Evolutionary conservation across 1,140 invertebrate genomes (phyloP), one percentile per base, ranked within the genome.

Genomic region (Drosophila rhopaloa): DNA sequence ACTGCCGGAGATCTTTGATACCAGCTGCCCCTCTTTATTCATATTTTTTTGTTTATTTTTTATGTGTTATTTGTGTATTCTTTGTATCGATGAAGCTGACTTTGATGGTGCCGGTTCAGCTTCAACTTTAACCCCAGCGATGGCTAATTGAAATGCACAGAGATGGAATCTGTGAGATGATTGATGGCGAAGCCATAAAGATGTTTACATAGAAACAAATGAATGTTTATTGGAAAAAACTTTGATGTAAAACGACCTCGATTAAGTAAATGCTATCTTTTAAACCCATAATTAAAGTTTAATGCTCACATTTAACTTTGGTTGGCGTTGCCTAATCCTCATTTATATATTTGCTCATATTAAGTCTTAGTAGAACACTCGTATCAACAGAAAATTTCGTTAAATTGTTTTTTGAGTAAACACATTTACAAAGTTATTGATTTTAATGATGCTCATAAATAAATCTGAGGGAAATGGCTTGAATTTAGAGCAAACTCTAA

Each of bases 81-180:
- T 19, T 65, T 10, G 24, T 51, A 50, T 48, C 16, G 65, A 41
- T 53, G 50, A 41, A 29, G 47, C 27, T 46, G 24, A 35, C 66
- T 67, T 68, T 68, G 66, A 70, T 70, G 62, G 62, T 71, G 68
- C 68, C 68, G 66, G 29, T 57, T 40, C 11, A 29, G 66, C 43
- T 19, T 71, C 53, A 71, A 48, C 67, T 71, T 38, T 72, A 50
- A 57, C 66, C 68, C 44, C 27, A 13, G 37, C 19, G 53, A 10
- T 27, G 53, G 66, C 68, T 73, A 72, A 73, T 73, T 72, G 67
- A 73, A 72, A 72, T 73, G 70, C 67, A 60, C 55, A 59, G 27
- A 50, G 53, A 73, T 72, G 54, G 32, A 43, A 68, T 68, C 66
- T 59, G 54, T 59, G 38, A 1, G 43, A 72, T 72, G 66, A 59